A percentile compares a stretch with the other conserved stretches of the same genome.
Conservation (phyloP, 2,113 vertebrate species). For the Elephantulus edwardii region DNA sequence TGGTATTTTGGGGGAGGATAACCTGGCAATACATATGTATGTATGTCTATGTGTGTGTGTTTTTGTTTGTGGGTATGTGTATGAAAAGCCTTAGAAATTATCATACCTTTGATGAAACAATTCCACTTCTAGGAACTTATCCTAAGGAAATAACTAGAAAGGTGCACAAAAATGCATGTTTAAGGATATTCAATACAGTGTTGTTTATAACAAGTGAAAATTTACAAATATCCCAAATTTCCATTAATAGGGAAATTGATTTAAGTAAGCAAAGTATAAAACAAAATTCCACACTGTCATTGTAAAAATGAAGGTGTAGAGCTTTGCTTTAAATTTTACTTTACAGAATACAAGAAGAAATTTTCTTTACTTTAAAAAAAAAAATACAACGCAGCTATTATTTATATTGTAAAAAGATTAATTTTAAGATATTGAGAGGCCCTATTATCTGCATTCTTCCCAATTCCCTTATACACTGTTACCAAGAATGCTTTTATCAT, state of each 20-base stretch:
- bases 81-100: not conserved
- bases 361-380: not conserved
- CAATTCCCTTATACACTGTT: not conserved
- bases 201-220: constrained; percentile 27
- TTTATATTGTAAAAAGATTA: not conserved
- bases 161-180: not conserved
- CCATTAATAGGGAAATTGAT: not conserved
- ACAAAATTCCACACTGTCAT: not conserved
- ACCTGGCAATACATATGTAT: not conserved
- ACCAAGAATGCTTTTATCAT: constrained; percentile 32
- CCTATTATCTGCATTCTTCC: not conserved
- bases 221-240: not conserved
- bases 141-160: constrained; percentile 42
- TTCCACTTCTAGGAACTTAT: not conserved
- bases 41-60: too few species aligned
- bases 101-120: not conserved
- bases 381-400: not conserved
- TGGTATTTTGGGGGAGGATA: constrained; percentile 9
- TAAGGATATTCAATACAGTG: not conserved
- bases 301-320: not conserved
- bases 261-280: constrained; percentile 4
- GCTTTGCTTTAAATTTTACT: not conserved
- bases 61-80: too few species aligned
- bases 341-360: not conserved
- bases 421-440: not conserved